phyloP scores from a whole-genome alignment of 2,888 invertebrate genomes.

The Monoplex corrugatus region DNA sequence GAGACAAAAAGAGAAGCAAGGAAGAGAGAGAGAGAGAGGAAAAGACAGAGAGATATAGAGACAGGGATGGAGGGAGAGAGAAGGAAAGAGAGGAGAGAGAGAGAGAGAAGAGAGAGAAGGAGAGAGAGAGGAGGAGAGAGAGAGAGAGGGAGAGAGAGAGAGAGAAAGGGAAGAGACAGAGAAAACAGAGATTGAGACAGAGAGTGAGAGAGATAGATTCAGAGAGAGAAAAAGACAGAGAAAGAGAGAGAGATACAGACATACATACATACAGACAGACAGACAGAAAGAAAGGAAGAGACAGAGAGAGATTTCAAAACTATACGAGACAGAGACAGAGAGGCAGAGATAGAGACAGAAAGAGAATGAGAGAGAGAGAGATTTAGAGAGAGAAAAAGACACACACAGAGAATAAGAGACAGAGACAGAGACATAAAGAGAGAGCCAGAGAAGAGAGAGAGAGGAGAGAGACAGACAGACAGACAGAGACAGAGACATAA shows the following conservation, averaged over 20 bases:
- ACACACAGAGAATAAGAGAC: background rate
- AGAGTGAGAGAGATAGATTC: background rate
- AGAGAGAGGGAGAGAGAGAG: background rate
- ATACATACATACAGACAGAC: too few relatives aligned
- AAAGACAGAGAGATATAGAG: background rate
- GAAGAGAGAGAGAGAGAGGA: background rate
- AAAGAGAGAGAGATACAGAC: background rate
- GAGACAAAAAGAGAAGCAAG: background rate
- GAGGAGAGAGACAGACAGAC: background rate
- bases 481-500: background rate
- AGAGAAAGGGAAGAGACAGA: background rate
- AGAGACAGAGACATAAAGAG: background rate
- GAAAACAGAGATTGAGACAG: background rate
- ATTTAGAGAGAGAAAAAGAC: background rate
- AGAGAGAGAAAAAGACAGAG: background rate
- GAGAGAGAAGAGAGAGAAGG: background rate
- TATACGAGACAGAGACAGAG: too few relatives aligned
- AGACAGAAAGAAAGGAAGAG: too few relatives aligned
- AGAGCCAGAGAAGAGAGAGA: background rate
- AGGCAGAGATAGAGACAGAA: too few relatives aligned
- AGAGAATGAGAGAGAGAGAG: background rate
- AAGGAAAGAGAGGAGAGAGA: background rate
- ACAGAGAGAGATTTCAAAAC: too few relatives aligned
- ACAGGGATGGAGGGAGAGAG: background rate
- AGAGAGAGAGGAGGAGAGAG: background rate